A percentile compares a stretch with the other conserved stretches of the same genome.
Conservation (phyloP, 1,140 invertebrate genomes). For the Periplaneta americana region DNA sequence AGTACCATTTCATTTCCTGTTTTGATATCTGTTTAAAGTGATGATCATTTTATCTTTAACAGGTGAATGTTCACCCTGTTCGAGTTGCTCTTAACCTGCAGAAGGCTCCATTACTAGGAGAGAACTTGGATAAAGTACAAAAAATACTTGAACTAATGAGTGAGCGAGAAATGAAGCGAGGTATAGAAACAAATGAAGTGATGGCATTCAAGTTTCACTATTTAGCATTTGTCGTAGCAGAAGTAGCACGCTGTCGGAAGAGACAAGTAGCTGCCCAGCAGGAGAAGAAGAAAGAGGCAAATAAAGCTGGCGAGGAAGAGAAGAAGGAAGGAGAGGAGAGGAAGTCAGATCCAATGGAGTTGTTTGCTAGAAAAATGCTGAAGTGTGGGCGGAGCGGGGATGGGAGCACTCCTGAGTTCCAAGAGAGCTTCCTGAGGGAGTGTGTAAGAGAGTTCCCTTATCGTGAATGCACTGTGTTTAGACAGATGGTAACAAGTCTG, state of each 20-base stretch:
- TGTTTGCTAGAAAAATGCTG: conserved; percentile 66
- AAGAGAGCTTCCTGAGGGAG: conserved; percentile 75
- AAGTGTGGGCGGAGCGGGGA: conserved; percentile 68
- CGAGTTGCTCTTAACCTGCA: conserved; percentile 75
- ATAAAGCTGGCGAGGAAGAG: conserved; percentile 15
- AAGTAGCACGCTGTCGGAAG: conserved; percentile 59
- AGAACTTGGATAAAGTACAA: conserved; percentile 69
- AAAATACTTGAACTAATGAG: conserved; percentile 80
- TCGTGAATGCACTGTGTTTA: conserved; percentile 78
- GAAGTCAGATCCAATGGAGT: conserved; percentile 57
- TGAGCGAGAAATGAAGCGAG: conserved; percentile 81
- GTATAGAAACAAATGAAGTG: conserved; percentile 84
- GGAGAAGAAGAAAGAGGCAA: neutral
- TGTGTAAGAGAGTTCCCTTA: conserved; percentile 83
- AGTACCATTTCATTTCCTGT: too few species aligned
- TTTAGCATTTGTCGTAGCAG: conserved; percentile 66
- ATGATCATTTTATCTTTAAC: conserved; percentile 26
- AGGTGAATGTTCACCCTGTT: conserved; percentile 81
- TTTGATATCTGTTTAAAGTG: too few species aligned
- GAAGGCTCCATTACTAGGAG: conserved; percentile 59
- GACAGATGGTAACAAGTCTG: conserved; percentile 66
- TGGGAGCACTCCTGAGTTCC: conserved; percentile 62
- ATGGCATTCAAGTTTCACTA: conserved; percentile 91
- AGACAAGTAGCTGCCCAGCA: conserved; percentile 32
- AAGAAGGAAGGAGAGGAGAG: conserved; percentile 17